Evolutionary conservation across 2,797 vertebrate species (phyloP), one percentile per base, ranked within the genome.

Genomic region (Australoheros facetus): DNA sequence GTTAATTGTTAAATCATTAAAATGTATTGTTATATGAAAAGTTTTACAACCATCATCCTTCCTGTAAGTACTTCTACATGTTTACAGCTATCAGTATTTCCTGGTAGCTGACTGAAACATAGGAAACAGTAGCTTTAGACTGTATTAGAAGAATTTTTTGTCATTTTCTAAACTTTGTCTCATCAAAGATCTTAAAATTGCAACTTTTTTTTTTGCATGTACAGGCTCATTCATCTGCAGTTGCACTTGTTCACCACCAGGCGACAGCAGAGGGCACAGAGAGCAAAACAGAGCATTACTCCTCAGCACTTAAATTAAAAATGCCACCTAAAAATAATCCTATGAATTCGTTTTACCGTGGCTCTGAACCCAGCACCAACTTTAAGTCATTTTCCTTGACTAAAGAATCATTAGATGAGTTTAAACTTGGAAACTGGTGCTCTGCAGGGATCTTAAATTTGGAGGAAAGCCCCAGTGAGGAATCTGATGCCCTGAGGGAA

Each of bases 391-490:
- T 83, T 8, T 57, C 83, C 1, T 53, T 87, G 13, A 74, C 82
- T 4, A 12, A 71, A 13, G 87, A 92, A 83, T 86, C 56, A 3
- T n/a, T 86, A 0, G 30, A 78, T 69, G 62, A 89, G 45, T 85
- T 89, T 19, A 82, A 84, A 77, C 13, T 16, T 8, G 90, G 72
- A 10, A 69, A 17, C 26, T 69, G 64, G 64, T 51, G 17, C 45
- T 51, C 64, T 69, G 45, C 30, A 0, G 45, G 64, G 5, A 51
- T 32, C 45, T 69, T 69, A 28, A 77, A 89, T 78, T 32, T 94
- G 56, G 92, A 94, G 51, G 82, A 92, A 53, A 82, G 28, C 78
- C 81, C 87, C 28, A 85, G 90, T 77, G 85, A 83, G 83, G 88
- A 79, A 77, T 87, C 71, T 2, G 72, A 85, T 70, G 79, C 85